phyloP scores from a whole-genome alignment of 2,888 invertebrate genomes.

The Agrochola lychnidis region DNA sequence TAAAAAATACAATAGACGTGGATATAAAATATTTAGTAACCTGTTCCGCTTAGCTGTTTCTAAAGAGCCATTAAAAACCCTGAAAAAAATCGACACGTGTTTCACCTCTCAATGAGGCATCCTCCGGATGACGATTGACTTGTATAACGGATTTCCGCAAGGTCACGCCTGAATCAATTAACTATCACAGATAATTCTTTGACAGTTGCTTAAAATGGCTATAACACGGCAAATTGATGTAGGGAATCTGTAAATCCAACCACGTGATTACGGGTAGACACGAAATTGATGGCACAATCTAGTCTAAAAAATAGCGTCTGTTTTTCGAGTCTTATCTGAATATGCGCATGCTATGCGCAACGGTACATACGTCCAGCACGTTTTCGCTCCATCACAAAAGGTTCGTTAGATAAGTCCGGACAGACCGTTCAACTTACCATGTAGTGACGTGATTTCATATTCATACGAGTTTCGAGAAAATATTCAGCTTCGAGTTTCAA shows the following conservation, averaged over 20 bases:
- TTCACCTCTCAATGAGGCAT: no score
- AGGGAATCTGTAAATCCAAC: background rate
- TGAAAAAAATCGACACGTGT: no score
- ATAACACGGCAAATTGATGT: background rate
- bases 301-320: slow-evolving; percentile 4
- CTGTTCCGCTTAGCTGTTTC: no score
- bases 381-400: slow-evolving; percentile 55
- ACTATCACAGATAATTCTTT: no score
- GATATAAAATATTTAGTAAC: no score
- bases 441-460: slow-evolving; percentile 55
- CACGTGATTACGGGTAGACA: background rate
- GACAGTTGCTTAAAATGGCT: background rate
- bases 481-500: slow-evolving; percentile 40
- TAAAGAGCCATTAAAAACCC: no score
- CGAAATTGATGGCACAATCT: slow-evolving; percentile 8
- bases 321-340: slow-evolving; percentile 34
- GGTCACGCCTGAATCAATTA: no score
- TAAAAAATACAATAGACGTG: no score
- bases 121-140: no score
- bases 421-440: slow-evolving; percentile 47
- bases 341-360: slow-evolving; percentile 30
- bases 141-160: no score
- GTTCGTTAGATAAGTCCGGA: slow-evolving; percentile 63
- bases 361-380: slow-evolving; percentile 25
- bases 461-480: slow-evolving; percentile 52